Base-by-base conservation (phyloP, 1,140 invertebrate species). In the Pseudomyrmex gracilis region DNA sequence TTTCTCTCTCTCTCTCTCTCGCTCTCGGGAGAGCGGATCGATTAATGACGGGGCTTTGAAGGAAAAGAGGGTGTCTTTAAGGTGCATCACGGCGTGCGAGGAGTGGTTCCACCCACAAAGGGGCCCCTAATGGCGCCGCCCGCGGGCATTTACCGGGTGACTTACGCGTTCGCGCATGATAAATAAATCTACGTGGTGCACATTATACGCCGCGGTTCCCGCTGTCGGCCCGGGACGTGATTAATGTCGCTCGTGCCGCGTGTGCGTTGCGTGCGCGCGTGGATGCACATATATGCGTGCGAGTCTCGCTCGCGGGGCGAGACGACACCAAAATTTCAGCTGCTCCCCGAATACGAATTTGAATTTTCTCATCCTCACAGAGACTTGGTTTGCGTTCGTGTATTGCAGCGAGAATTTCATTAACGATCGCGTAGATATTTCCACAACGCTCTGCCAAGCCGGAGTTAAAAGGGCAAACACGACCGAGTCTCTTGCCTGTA, bases 161-260 rank as follows among this genome's bases (percentile, higher is more conserved):
- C 87, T 90, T 88, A 86, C 87, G 86, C 85, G 85, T 89, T 86
- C 90, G 83, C 89, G 85, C 64, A 88, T 88, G 87, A 91, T 91
- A 92, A 91, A 91, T 92, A 92, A 92, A 92, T 91, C 91, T 89
- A 91, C 87, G 90, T 83, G 85, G 86, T 87, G 91, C 87, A 90
- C 87, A 90, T 90, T 90, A 88, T 89, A 87, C 77, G 86, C 87
- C 80, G 64, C 58, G 87, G 83, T 89, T 88, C 80, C 78, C 73
- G 80, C 86, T 90, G 90, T 90, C 88, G 82, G 67, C 51, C 70
- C 61, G 34, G 34, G n/a, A 49, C 73, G 78, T 91, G 90, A 92
- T 91, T 92, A 91, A 92, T 92, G 89, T 60, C 57, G 74, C 66
- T 77, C 43, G 43, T 71, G 53, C 34, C 73, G 68, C 63, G 67